Percentiles rank a stretch among this genome's conserved stretches.
Evolutionary conservation across 2,113 vertebrate species (phyloP).

Genomic region (Xiphorhynchus elegans): DNA sequence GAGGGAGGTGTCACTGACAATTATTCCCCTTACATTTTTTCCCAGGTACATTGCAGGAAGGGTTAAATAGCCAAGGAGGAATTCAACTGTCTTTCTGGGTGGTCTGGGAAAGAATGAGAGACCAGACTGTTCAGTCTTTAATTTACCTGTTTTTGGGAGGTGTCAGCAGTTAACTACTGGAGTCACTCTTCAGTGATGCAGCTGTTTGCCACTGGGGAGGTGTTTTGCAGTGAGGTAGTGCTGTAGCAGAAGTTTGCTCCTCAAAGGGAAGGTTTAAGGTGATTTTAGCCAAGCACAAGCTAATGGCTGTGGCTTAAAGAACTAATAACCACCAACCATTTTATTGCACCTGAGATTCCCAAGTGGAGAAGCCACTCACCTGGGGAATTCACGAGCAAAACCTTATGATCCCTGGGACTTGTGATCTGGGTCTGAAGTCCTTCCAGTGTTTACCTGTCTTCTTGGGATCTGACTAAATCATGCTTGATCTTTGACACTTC

Average conservation of each 20-base stretch:
- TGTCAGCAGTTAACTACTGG: not conserved
- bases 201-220: not conserved
- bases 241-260: not conserved
- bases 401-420: not conserved
- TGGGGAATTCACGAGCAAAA: not conserved
- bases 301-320: not conserved
- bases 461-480: not conserved
- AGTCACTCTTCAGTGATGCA: not conserved
- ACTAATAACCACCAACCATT: not conserved
- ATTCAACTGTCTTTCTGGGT: conserved; percentile 34
- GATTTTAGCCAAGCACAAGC: not conserved
- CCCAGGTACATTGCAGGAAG: not conserved
- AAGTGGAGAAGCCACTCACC: not conserved
- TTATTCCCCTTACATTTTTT: not conserved
- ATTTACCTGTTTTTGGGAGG: conserved; percentile 32
- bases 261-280: not conserved
- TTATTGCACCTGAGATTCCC: not conserved
- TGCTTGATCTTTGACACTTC: not conserved
- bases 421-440: not conserved
- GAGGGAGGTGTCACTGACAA: not conserved
- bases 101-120: conserved; percentile 45
- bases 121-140: conserved; percentile 8
- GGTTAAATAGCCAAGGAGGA: conserved; percentile 34
- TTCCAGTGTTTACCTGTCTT: not conserved
- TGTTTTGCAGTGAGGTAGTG: not conserved